A percentile compares a stretch with the other conserved stretches of the same genome.
Evolutionary conservation across 2,113 vertebrate species (phyloP).

Genomic region (Nerophis lumbriciformis): DNA sequence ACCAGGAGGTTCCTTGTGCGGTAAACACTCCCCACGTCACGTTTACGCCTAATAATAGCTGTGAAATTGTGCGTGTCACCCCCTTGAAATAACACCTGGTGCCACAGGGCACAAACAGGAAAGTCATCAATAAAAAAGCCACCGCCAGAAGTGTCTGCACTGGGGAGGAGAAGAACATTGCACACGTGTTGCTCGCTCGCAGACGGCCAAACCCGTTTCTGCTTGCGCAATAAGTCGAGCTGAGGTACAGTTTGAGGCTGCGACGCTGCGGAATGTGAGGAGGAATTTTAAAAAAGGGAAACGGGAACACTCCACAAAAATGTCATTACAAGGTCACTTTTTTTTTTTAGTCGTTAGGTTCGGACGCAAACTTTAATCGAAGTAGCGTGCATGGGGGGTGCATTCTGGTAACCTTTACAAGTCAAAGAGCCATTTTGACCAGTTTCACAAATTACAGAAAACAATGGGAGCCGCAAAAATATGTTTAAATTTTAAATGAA

Average conservation of each 20-base stretch:
- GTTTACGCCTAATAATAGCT: constrained; percentile 28
- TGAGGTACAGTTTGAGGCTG: constrained; percentile 20
- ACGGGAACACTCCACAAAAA: too few relatives aligned
- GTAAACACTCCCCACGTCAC: constrained; percentile 1
- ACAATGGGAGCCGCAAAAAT: too few relatives aligned
- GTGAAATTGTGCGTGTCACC: constrained; percentile 2
- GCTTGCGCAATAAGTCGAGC: constrained; percentile 37
- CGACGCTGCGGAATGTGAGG: not conserved
- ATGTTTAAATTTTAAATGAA: too few relatives aligned
- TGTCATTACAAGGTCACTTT: too few relatives aligned
- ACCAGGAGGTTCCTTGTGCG: not conserved
- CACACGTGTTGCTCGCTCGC: constrained; percentile 33
- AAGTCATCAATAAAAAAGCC: not conserved
- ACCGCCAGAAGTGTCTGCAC: not conserved
- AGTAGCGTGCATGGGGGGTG: too few relatives aligned
- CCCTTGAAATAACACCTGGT: constrained; percentile 1
- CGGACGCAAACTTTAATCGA: too few relatives aligned
- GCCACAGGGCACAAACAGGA: not conserved
- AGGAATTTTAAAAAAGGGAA: not conserved
- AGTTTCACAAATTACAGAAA: too few relatives aligned
- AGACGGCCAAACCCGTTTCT: constrained; percentile 61
- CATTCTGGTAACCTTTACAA: too few relatives aligned
- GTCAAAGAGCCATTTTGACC: too few relatives aligned
- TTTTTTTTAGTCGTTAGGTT: too few relatives aligned
- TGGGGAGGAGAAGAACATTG: constrained; percentile 25